Percentiles rank a stretch among this genome's conserved stretches.
These are phyloP conservation scores for Australoheros facetus DNA, from an alignment of 2,797 vertebrate species.

Conservation along the genomic window DNA sequence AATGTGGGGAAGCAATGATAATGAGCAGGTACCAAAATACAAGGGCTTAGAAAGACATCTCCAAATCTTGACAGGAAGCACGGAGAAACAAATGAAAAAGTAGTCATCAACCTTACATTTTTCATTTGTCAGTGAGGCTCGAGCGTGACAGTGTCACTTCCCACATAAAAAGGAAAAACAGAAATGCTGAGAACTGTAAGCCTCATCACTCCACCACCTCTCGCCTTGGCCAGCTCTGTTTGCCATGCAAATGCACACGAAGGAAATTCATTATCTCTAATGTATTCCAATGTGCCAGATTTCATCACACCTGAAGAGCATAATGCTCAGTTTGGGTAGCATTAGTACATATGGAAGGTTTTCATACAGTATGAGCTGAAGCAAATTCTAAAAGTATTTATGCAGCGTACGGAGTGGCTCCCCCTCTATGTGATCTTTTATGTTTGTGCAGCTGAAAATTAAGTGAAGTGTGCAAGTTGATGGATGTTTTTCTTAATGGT, in stretches of 20 bases:
- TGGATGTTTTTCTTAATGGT: neutral
- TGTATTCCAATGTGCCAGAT: slow-evolving; percentile 56
- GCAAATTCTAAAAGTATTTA: neutral
- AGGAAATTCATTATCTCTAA: slow-evolving; percentile 54
- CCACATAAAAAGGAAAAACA: slow-evolving; percentile 31
- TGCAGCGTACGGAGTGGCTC: neutral
- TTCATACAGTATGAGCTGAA: neutral
- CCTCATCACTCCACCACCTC: slow-evolving; percentile 17
- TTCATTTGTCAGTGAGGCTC: slow-evolving; percentile 66
- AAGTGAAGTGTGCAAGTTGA: neutral
- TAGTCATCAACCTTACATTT: slow-evolving; percentile 49
- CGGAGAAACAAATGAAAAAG: slow-evolving; percentile 43
- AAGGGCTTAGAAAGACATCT: neutral
- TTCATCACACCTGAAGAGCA: slow-evolving; percentile 32
- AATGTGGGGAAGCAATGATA: slow-evolving; percentile 24
- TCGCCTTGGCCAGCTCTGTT: neutral
- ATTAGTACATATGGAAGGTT: slow-evolving; percentile 6
- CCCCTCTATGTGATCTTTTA: neutral
- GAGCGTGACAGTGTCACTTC: slow-evolving; percentile 40
- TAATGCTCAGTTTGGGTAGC: slow-evolving; percentile 24
- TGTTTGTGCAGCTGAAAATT: slow-evolving; percentile 4
- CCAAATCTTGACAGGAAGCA: slow-evolving; percentile 28
- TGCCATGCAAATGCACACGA: neutral
- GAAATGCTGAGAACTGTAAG: slow-evolving; percentile 20
- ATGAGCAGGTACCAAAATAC: slow-evolving; percentile 30